Conservation (phyloP, 1,140 invertebrate species). For the Drosophila insularis region DNA sequence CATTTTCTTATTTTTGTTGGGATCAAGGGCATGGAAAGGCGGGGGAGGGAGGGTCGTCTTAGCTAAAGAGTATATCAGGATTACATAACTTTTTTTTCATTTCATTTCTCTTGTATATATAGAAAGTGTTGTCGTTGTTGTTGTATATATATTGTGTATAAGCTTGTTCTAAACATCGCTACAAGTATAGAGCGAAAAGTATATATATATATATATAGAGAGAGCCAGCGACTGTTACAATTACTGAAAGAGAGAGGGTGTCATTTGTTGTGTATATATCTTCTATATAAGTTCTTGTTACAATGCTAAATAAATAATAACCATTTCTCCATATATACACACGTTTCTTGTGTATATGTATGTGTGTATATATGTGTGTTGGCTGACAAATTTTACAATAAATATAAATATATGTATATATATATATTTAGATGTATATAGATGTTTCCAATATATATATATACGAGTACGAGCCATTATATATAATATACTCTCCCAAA, state of each 20-base stretch:
- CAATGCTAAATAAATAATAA: conserved; percentile 57
- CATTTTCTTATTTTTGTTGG: conserved; percentile 26
- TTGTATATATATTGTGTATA: conserved; percentile 29
- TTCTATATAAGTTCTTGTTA: conserved; percentile 29
- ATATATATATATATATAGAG: conserved; percentile 40
- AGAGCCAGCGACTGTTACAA: conserved; percentile 41
- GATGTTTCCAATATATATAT: conserved; percentile 19
- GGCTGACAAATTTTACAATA: conserved; percentile 42
- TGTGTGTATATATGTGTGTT: conserved; percentile 41
- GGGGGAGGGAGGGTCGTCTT: conserved; percentile 18
- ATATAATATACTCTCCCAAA: conserved; percentile 14
- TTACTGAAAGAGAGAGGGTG: conserved; percentile 19
- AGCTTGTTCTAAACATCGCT: conserved; percentile 64
- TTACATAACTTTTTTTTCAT: conserved; percentile 63
- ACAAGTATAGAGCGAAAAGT: conserved; percentile 72
- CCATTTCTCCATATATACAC: conserved; percentile 39
- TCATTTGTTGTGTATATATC: conserved; percentile 31
- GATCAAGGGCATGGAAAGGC: too few relatives aligned
- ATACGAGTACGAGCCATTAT: conserved; percentile 5
- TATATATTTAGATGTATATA: conserved; percentile 25
- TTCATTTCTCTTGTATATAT: conserved; percentile 43
- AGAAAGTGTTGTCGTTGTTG: conserved; percentile 49
- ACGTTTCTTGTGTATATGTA: conserved; percentile 24
- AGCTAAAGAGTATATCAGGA: conserved; percentile 71
- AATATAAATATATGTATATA: conserved; percentile 34